Percentiles rank a stretch among this genome's conserved stretches.
These are phyloP conservation scores for Eugnorisma glareosa DNA, from an alignment of 2,888 invertebrate species.

Conservation along the genomic window DNA sequence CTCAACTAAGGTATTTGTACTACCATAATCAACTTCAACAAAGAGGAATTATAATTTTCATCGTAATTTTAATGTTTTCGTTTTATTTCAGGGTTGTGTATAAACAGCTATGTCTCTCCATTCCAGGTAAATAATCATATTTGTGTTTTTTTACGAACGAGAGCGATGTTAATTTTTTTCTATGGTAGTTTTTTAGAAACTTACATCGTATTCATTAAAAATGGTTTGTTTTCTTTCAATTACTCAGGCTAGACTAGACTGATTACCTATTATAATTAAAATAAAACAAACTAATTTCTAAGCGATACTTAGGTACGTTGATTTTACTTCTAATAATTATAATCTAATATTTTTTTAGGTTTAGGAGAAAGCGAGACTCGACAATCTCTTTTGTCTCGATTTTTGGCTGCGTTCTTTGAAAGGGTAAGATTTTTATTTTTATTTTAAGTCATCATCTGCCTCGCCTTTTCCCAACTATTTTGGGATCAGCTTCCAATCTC, in stretches of 20 bases:
- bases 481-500: too few relatives aligned
- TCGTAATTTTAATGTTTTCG: not conserved
- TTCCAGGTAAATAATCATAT: slow-evolving; percentile 70
- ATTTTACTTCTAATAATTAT: not conserved
- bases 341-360: slow-evolving; percentile 65
- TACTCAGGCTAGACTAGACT: not conserved
- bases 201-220: not conserved
- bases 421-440: slow-evolving; percentile 73
- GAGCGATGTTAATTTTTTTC: not conserved
- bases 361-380: slow-evolving; percentile 74
- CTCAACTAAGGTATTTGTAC: slow-evolving; percentile 81
- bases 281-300: not conserved
- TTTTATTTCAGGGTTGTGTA: slow-evolving; percentile 79
- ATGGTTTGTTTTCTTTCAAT: slow-evolving; percentile 2
- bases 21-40: not conserved
- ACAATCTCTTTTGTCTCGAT: slow-evolving; percentile 78
- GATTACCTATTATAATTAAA: not conserved
- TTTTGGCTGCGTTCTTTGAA: slow-evolving; percentile 87
- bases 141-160: not conserved
- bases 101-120: slow-evolving; percentile 76
- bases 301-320: not conserved
- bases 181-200: not conserved
- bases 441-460: not conserved
- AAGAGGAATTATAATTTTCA: not conserved
- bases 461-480: too few relatives aligned